These are phyloP conservation scores for Notospermus geniculatus DNA, from an alignment of 1,140 invertebrate genomes.

Conservation along the genomic window DNA sequence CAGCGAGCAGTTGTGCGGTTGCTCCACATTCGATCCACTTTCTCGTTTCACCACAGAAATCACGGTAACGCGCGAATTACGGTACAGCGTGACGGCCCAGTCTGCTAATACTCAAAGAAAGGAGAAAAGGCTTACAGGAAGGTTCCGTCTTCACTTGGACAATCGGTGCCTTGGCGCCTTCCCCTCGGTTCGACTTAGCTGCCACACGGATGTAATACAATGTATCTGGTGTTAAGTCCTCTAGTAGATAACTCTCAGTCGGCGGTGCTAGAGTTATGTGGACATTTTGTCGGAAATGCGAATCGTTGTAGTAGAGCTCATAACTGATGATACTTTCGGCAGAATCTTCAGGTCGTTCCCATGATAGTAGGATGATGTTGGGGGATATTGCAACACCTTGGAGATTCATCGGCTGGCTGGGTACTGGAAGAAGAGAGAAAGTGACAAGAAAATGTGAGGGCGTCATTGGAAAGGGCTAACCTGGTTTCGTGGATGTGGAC, in stretches of 20 bases:
- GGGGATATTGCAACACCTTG: conserved; percentile 62
- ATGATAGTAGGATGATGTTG: conserved; percentile 75
- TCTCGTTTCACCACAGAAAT: no score
- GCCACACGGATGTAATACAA: conserved; percentile 95
- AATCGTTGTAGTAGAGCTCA: conserved; percentile 97
- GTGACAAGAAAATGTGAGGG: conserved; percentile 2
- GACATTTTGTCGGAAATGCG: conserved; percentile 72
- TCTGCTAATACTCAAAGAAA: background rate
- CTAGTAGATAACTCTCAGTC: conserved; percentile 81
- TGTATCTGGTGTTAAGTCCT: conserved; percentile 89
- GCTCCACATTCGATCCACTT: no score
- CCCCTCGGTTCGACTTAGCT: conserved; percentile 84
- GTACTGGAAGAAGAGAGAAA: conserved; percentile 65
- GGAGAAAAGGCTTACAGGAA: conserved; percentile 79
- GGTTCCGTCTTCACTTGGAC: conserved; percentile 91
- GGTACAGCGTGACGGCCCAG: no score
- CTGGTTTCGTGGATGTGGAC: no score
- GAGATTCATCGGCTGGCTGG: conserved; percentile 89
- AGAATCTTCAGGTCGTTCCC: conserved; percentile 80
- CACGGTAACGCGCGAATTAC: no score
- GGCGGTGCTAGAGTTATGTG: conserved; percentile 64
- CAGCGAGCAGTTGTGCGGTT: no score
- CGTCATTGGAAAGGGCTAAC: no score
- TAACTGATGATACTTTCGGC: conserved; percentile 87
- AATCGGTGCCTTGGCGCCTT: conserved; percentile 91